Percentiles rank a stretch among this genome's conserved stretches.
Conservation (phyloP, 2,113 vertebrate genomes). For the Leptosomus discolor region DNA sequence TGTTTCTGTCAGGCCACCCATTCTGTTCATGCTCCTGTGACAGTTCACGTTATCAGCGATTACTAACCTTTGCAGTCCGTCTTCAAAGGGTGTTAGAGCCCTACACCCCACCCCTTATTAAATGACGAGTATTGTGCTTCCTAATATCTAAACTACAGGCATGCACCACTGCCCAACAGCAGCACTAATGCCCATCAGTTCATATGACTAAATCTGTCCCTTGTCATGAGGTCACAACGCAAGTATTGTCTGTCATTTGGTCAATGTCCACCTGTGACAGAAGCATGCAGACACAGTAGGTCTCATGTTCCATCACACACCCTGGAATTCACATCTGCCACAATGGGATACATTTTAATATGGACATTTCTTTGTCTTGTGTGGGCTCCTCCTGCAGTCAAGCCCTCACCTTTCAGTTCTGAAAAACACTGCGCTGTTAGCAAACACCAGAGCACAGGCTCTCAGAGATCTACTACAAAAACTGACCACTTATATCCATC, state of each 20-base stretch:
- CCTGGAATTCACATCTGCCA: not conserved
- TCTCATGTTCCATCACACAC: fast-evolving
- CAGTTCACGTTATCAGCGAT: not conserved
- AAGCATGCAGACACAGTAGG: not conserved
- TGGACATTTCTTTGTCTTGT: not conserved
- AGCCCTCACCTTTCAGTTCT: not conserved
- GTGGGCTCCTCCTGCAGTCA: not conserved
- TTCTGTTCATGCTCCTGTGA: not conserved
- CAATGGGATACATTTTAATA: fast-evolving
- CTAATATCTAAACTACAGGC: not conserved
- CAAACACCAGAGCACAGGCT: not conserved
- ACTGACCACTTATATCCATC: not conserved
- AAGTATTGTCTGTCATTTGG: not conserved
- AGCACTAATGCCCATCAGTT: not conserved
- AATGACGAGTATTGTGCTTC: not conserved
- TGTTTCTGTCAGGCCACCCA: not conserved
- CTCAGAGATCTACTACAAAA: not conserved
- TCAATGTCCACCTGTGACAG: not conserved
- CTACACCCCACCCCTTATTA: not conserved
- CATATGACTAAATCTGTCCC: not conserved
- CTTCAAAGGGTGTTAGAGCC: not conserved
- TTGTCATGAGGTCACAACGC: not conserved
- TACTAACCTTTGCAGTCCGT: not conserved
- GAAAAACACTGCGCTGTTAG: not conserved
- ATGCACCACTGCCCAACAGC: not conserved